Evolutionary conservation across 2,113 vertebrate genomes (phyloP), one percentile per base, ranked within the genome.

Genomic region (Myxocyprinus asiaticus): DNA sequence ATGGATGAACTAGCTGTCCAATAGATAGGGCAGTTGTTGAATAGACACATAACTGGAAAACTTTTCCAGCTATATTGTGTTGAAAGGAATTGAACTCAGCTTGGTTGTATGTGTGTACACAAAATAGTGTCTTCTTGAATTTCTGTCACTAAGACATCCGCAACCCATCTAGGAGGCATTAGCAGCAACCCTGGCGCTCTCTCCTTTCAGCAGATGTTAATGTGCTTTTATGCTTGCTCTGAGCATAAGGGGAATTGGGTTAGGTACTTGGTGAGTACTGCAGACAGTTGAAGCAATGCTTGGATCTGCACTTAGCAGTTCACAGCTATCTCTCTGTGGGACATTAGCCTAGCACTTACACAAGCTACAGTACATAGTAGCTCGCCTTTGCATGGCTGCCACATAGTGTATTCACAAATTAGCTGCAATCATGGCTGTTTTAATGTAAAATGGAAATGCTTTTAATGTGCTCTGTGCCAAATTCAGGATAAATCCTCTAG

Each of bases 371-470:
- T 78, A 10, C 11, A 11, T 8, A 7, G 47, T 68, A 66, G 71
- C 22, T 67, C 15, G 12, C 9, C 61, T 79, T 68, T 33, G 0
- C 50, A 45, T 15, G 5, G 0, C 44, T 59, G 76, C 58, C 51
- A 69, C 58, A 78, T n/a, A 33, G 22, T 3, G 22, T 33, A 44
- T 45, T 55, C 6, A 11, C 70, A 81, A 76, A 84, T 81, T 81
- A 70, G 66, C 44, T 50, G 4, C 59, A 51, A 84, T 61, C 45
- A 65, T 7, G 48, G 7, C 51, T 71, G 15, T 10, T 33, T 76
- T 67, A 63, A 79, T 85, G 59, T 72, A 76, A 83, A 85, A 83
- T 67, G 67, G 65, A 85, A 78, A 67, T 50, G 72, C 50, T 74
- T 65, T 71, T 59, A 78, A 75, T 14, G 67, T 56, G 76, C 75